Evolutionary conservation across 2,797 vertebrate species (phyloP), one percentile per base, ranked within the genome.

Genomic region (Cryptoblepharus egeriae): DNA sequence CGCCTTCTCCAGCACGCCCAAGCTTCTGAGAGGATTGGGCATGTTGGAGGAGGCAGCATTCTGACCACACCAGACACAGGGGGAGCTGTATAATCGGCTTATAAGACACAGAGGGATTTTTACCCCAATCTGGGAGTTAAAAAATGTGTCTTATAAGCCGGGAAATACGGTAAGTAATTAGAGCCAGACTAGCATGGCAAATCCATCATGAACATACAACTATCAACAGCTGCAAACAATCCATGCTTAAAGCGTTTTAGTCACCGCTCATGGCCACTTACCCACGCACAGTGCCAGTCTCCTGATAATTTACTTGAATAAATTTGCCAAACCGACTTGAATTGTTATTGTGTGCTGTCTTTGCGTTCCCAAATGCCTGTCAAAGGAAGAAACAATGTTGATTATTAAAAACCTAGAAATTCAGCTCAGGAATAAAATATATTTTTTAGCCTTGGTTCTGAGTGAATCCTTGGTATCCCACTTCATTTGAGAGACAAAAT

Each of bases 251-350:
- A 90, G 80, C 37, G 49, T 28, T 73, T 8, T 5, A 11, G 20
- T 68, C n/a, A 3, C 16, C 4, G 45, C 24, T 0, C 0, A 16
- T 4, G 60, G 20, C 61, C 86, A 81, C 97, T 98, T 90, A 99
- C 99, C 99, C 99, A 88, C 98, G 94, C 73, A 99, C 99, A 0
- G 98, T 99, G 94, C 99, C 99, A 0, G 97, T 99, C 96, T 99
- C 98, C 93, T 98, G 98, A 92, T 99, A 99, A 93, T 99, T 99
- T 90, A 99, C 99, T 95, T 99, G 99, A 89, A 99, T 99, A 92
- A 99, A 99, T 88, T 99, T 99, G 81, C 99, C 99, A 75, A 99
- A 99, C 88, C 99, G 98, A 92, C 99, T 99, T 2, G 99, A 99
- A 95, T 99, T 99, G 95, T 99, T 99, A 90, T 99, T 99, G 91